Evolutionary conservation across 2,113 vertebrate species (phyloP).

Genomic region (Forbesichthys papilliferus): DNA sequence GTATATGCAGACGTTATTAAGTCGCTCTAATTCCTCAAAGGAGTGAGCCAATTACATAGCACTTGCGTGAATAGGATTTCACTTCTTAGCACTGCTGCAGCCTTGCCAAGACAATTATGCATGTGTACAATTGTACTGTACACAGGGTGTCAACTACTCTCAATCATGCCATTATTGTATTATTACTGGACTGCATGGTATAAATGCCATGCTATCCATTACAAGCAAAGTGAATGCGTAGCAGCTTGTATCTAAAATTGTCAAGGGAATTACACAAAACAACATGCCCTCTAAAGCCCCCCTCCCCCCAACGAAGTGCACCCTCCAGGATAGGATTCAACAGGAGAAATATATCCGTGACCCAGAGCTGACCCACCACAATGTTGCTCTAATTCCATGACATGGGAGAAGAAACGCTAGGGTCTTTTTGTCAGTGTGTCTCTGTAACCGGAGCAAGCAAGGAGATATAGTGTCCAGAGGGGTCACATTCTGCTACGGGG

Average conservation of each 20-base stretch:
- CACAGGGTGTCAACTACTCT: constrained; percentile 54
- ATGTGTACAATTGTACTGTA: constrained; percentile 55
- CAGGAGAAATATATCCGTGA: constrained; percentile 53
- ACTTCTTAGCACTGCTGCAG: constrained; percentile 59
- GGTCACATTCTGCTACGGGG: constrained; percentile 70
- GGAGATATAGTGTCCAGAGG: constrained; percentile 69
- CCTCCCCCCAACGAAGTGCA: constrained; percentile 18
- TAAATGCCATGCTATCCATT: constrained; percentile 39
- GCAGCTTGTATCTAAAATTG: constrained; percentile 42
- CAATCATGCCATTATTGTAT: constrained; percentile 61
- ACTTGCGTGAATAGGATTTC: constrained; percentile 72
- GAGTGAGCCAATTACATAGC: constrained; percentile 75
- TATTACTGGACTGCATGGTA: constrained; percentile 48
- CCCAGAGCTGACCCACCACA: constrained; percentile 68
- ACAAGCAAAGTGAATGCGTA: constrained; percentile 36
- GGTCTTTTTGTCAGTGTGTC: constrained; percentile 68
- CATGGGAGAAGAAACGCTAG: constrained; percentile 58
- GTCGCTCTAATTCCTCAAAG: constrained; percentile 78
- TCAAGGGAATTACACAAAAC: constrained; percentile 25
- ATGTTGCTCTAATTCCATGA: constrained; percentile 68
- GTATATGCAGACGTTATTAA: constrained; percentile 78
- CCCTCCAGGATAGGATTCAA: constrained; percentile 22
- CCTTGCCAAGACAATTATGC: constrained; percentile 63
- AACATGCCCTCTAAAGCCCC: constrained; percentile 32
- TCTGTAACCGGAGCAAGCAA: constrained; percentile 65